phyloP scores from a whole-genome alignment of 1,140 invertebrate genomes.

The silkworm (Bombyx mori) region DNA sequence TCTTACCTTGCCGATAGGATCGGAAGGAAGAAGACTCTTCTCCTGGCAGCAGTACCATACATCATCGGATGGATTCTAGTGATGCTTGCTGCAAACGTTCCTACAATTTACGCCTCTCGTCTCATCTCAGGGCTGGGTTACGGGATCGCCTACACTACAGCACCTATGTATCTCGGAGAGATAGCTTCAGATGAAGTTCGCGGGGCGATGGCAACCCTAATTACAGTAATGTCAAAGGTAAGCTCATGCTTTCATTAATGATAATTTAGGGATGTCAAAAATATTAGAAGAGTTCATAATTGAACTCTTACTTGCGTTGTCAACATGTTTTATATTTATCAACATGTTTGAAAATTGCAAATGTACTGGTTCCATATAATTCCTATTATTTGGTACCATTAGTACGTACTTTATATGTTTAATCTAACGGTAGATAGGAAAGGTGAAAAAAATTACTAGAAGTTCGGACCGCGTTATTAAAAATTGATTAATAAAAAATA shows the following conservation, averaged over 20 bases:
- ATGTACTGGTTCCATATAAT: no score
- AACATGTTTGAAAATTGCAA: no score
- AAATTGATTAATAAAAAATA: no score
- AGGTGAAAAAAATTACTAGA: no score
- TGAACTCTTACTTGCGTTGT: no score
- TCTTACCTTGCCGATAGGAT: conserved; percentile 69
- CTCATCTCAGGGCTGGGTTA: conserved; percentile 77
- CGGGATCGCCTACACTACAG: conserved; percentile 75
- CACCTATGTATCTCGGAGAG: conserved; percentile 78
- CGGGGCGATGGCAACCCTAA: conserved; percentile 79
- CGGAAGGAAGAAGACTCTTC: conserved; percentile 79
- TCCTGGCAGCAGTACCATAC: conserved; percentile 74
- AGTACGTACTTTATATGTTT: no score
- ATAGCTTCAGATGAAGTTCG: conserved; percentile 78
- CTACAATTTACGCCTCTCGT: conserved; percentile 69
- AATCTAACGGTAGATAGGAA: no score
- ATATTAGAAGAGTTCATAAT: no score
- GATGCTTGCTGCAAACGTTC: conserved; percentile 65
- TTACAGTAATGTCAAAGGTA: conserved; percentile 75
- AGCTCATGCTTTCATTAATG: not conserved
- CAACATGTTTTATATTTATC: no score
- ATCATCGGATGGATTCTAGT: conserved; percentile 78
- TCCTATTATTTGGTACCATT: no score
- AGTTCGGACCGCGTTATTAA: no score
- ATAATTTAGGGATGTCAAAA: no score